These are phyloP conservation scores for Gibbula magus DNA, from an alignment of 2,888 invertebrate species.

Conservation along the genomic window DNA sequence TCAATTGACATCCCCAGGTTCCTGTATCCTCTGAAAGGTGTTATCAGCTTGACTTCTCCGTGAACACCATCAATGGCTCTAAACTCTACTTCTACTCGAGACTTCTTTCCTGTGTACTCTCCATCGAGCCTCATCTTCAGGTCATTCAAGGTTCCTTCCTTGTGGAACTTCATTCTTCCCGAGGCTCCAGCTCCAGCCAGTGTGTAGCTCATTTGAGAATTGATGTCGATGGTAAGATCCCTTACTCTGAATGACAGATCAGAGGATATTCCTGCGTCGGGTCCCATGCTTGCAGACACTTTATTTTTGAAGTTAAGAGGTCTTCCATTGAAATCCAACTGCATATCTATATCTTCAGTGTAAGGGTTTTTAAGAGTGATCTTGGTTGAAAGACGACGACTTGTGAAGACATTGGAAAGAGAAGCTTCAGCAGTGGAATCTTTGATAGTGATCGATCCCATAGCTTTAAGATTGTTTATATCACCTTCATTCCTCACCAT, in stretches of 20 bases:
- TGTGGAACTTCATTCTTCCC: conserved; percentile 15
- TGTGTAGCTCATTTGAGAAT: background rate
- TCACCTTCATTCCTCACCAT: background rate
- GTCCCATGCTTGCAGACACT: background rate
- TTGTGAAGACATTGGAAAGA: background rate
- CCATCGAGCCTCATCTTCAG: background rate
- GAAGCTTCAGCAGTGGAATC: background rate
- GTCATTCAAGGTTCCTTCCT: background rate
- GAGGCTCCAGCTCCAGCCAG: background rate
- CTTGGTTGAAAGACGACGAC: background rate
- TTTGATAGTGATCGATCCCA: background rate
- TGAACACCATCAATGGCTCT: background rate
- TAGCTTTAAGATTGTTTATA: conserved; percentile 4
- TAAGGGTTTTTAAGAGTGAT: conserved; percentile 40
- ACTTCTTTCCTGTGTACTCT: background rate
- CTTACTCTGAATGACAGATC: background rate
- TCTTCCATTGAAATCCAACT: conserved; percentile 24
- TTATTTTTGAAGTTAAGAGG: background rate
- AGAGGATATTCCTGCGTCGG: background rate
- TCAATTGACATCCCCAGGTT: conserved; percentile 35
- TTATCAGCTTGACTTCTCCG: conserved; percentile 25
- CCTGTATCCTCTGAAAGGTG: conserved; percentile 25
- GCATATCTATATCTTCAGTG: conserved; percentile 38
- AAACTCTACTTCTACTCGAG: background rate
- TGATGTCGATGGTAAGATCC: background rate